Evolutionary conservation across 2,888 invertebrate species (phyloP), one percentile per base, ranked within the genome.

Genomic region (Eristalis pertinax): DNA sequence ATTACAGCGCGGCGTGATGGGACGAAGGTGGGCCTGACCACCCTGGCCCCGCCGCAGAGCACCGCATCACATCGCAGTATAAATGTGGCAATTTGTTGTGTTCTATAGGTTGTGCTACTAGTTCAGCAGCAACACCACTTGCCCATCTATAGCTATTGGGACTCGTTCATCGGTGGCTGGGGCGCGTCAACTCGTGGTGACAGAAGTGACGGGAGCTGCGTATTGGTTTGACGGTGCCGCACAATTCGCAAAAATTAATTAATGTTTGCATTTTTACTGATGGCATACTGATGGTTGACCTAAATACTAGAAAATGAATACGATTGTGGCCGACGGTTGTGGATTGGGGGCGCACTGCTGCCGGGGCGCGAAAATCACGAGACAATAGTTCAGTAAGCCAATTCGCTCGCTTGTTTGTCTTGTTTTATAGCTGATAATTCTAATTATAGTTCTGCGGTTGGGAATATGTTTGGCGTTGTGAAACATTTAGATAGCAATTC

Each of bases 181-280:
- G 11, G 68, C 73, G 26, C 78, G 78, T 84, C 79, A 84, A 73
- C 84, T 19, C 67, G 58, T 60, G 74, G 68, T 64, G 32, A 60
- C 58, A 69, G 26, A 24, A 83, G 60, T 22, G 77, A 68, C 67
- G 19, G 70, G 29, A 68, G 60, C 13, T 50, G 29, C 29, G 19
- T 80, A 75, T 80, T 80, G 74, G 70, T 10, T 43, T 26, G 58
- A 63, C 35, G 85, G 77, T 69, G 72, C 64, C 35, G 69, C 43
- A 50, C 73, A 64, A 77, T 85, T 81, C 77, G 77, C 77, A 73
- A 77, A 82, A 82, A 85, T 85, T 85, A 85, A 85, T 85, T 85
- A 85, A 85, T 82, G 73, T 77, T 82, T 82, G 72, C 69, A 74
- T 81, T 81, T 81, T 85, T 77, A 73, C 76, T 85, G 81, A 81